phyloP scores from a whole-genome alignment of 2,113 vertebrate genomes.

The Cyrtonyx montezumae region DNA sequence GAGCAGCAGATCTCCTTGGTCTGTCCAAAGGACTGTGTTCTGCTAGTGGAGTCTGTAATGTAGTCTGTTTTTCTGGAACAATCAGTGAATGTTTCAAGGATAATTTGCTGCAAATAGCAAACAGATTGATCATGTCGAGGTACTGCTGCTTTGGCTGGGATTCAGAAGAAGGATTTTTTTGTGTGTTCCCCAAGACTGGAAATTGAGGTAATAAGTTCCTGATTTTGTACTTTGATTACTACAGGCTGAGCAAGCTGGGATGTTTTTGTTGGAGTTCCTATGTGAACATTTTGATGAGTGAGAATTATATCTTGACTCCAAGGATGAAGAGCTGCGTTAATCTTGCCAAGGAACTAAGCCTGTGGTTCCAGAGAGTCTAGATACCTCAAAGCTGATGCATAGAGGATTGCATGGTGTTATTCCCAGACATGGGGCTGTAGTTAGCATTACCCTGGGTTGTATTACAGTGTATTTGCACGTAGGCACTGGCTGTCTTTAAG shows the following conservation, averaged over 20 bases:
- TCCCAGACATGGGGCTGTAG: rapidly evolving
- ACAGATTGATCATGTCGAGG: not conserved
- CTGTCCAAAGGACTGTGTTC: not conserved
- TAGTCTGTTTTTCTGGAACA: not conserved
- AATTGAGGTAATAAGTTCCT: not conserved
- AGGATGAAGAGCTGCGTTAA: not conserved
- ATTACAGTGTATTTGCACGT: not conserved
- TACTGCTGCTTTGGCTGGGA: slow-evolving; percentile 1
- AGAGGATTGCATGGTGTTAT: not conserved
- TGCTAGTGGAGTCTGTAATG: rapidly evolving
- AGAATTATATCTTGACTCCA: not conserved
- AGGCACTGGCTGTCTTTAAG: not conserved
- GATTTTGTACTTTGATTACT: not conserved
- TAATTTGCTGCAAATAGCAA: not conserved
- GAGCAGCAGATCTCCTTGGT: not conserved
- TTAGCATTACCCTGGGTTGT: not conserved
- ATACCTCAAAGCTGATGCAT: not conserved
- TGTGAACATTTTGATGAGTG: not conserved
- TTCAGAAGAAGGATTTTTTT: not conserved
- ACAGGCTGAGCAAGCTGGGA: not conserved
- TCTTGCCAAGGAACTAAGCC: slow-evolving; percentile 19
- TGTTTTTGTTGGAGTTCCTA: not conserved
- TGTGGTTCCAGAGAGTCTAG: slow-evolving; percentile 56
- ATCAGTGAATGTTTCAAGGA: not conserved
- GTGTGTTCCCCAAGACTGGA: not conserved